Evolutionary conservation across 2,888 invertebrate genomes (phyloP).

Genomic region (Leptarthrus brevirostris): DNA sequence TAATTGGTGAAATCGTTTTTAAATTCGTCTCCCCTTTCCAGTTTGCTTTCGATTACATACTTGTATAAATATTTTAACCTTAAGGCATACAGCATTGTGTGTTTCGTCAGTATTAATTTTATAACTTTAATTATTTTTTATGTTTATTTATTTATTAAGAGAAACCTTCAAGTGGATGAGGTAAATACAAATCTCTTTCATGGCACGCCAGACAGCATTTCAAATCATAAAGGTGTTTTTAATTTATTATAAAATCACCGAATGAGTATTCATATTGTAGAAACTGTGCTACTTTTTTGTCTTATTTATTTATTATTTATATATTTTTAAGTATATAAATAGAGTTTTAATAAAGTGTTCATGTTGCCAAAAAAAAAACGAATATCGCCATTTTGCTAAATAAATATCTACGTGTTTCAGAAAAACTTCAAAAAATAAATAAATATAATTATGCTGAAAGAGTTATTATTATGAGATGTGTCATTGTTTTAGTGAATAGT

Average conservation of each 20-base stretch:
- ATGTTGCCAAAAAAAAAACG: background rate
- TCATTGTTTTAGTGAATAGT: too few relatives aligned
- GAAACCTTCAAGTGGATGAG: too few relatives aligned
- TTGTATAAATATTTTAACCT: background rate
- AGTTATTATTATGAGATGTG: too few relatives aligned
- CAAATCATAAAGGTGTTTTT: background rate
- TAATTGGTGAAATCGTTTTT: background rate
- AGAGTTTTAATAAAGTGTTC: constrained; percentile 1
- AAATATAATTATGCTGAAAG: too few relatives aligned
- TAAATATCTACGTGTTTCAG: background rate
- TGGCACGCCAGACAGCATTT: background rate
- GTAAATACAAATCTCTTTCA: background rate
- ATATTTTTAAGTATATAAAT: constrained; percentile 6
- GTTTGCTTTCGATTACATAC: background rate
- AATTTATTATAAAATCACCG: background rate
- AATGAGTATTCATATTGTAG: too few relatives aligned
- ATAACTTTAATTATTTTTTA: background rate
- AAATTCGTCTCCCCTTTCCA: background rate
- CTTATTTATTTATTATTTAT: constrained; percentile 24
- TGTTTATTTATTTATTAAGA: background rate
- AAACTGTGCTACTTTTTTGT: background rate
- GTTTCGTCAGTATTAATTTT: constrained; percentile 3
- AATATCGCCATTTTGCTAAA: background rate
- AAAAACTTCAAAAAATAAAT: too few relatives aligned
- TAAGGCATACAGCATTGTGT: background rate